Evolutionary conservation across 2,888 invertebrate genomes (phyloP).

Genomic region (Pheosia gnoma): DNA sequence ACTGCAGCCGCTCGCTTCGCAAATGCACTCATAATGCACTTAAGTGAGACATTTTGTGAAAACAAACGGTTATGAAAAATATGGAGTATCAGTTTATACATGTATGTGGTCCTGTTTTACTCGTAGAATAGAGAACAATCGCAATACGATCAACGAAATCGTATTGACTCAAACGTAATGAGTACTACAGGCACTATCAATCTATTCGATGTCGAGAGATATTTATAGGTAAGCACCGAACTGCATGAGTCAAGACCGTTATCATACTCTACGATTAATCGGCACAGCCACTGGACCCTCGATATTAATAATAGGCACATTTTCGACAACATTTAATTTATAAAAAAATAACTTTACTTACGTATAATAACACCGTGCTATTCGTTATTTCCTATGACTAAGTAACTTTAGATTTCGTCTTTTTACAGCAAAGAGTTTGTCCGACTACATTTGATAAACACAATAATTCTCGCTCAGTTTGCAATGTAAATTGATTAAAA

Average conservation of each 20-base stretch:
- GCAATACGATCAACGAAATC: too few relatives aligned
- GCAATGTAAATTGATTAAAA: conserved; percentile 8
- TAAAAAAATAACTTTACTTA: conserved; percentile 5
- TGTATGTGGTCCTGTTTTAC: too few relatives aligned
- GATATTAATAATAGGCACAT: not conserved
- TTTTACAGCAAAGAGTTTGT: not conserved
- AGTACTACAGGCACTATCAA: too few relatives aligned
- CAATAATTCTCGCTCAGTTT: conserved; percentile 4
- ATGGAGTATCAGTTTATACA: not conserved
- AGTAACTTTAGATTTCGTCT: not conserved
- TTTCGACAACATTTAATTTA: not conserved
- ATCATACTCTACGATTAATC: too few relatives aligned
- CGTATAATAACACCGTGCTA: conserved; percentile 1
- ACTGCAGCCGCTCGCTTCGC: not conserved
- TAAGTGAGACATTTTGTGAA: not conserved
- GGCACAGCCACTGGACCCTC: not conserved
- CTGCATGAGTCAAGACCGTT: too few relatives aligned
- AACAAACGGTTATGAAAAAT: not conserved
- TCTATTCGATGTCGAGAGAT: too few relatives aligned
- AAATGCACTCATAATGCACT: not conserved
- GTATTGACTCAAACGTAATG: too few relatives aligned
- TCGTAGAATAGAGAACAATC: too few relatives aligned
- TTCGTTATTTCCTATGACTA: conserved; percentile 7
- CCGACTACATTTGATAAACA: not conserved
- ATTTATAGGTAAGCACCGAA: too few relatives aligned